A percentile compares a stretch with the other conserved stretches of the same genome.
Conservation (phyloP, 2,113 vertebrate genomes). For the Cygnus atratus region DNA sequence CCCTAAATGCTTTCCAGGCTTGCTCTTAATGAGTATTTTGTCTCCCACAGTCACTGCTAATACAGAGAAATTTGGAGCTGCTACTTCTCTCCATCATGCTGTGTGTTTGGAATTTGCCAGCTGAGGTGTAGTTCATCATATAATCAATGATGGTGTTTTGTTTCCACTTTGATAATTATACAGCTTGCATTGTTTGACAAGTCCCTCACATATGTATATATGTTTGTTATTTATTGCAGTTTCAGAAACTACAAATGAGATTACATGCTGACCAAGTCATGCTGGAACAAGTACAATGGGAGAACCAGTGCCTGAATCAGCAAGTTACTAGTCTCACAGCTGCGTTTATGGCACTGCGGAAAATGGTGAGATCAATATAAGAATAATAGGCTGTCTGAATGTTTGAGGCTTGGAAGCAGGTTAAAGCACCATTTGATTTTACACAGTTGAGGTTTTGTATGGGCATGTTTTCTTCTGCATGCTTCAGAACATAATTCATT, state of each 20-base stretch:
- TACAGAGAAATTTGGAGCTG: background rate
- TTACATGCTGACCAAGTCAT: background rate
- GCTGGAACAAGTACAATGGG: slow-evolving; percentile 16
- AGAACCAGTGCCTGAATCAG: background rate
- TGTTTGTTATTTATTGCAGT: background rate
- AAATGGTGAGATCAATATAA: background rate
- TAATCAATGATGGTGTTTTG: slow-evolving; percentile 15
- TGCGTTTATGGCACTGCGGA: background rate
- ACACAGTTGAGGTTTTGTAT: background rate
- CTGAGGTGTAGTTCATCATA: slow-evolving; percentile 10
- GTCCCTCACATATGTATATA: background rate
- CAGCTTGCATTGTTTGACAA: background rate
- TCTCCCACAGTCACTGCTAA: background rate
- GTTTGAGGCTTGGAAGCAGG: background rate
- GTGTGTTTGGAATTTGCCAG: background rate
- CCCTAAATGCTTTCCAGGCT: background rate
- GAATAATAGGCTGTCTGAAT: background rate
- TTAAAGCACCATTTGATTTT: background rate
- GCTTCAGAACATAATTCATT: background rate
- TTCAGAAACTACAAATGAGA: slow-evolving; percentile 53
- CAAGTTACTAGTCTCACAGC: background rate
- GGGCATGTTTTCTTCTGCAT: background rate
- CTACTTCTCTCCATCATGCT: background rate
- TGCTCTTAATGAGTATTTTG: background rate
- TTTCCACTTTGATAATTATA: slow-evolving; percentile 18